phyloP scores from a whole-genome alignment of 2,113 vertebrate genomes.

The Callopanchax toddi region DNA sequence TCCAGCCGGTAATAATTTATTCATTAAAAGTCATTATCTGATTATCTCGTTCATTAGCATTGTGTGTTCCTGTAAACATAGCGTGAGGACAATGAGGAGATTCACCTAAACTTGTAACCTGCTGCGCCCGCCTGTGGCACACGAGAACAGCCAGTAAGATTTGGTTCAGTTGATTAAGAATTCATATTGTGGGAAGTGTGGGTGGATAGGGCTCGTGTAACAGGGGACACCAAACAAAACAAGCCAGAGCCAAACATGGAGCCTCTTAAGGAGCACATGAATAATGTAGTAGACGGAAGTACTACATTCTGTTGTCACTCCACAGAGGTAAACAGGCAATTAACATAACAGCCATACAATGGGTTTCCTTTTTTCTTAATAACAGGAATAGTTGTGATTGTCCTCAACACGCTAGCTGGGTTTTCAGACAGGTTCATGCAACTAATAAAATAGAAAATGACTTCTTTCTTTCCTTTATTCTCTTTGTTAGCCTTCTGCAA shows the following conservation, averaged over 20 bases:
- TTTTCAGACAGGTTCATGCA: slow-evolving; percentile 15
- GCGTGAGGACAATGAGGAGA: slow-evolving; percentile 54
- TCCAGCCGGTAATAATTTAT: slow-evolving; percentile 66
- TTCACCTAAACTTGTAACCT: slow-evolving; percentile 49
- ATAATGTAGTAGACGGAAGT: slow-evolving; percentile 68
- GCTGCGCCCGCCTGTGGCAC: slow-evolving; percentile 23
- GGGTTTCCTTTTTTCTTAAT: slow-evolving; percentile 1
- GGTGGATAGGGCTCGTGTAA: slow-evolving; percentile 38
- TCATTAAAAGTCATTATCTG: slow-evolving; percentile 66
- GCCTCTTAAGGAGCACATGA: slow-evolving; percentile 51
- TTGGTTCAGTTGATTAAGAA: slow-evolving; percentile 58
- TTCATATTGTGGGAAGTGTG: slow-evolving; percentile 52
- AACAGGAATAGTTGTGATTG: slow-evolving; percentile 22
- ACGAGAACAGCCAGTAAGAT: slow-evolving; percentile 27
- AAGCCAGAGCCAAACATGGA: slow-evolving; percentile 59
- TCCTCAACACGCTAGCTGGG: slow-evolving; percentile 18
- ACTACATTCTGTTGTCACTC: slow-evolving; percentile 53
- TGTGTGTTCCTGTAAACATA: slow-evolving; percentile 60
- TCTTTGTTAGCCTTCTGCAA: slow-evolving; percentile 22
- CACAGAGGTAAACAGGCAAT: slow-evolving; percentile 60
- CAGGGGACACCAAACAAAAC: slow-evolving; percentile 62
- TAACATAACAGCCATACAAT: slow-evolving; percentile 45
- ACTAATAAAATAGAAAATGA: not conserved
- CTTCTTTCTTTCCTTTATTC: slow-evolving; percentile 6
- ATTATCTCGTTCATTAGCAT: slow-evolving; percentile 66